Base-by-base conservation (phyloP, 2,888 invertebrate species). In the Taenaris catops region DNA sequence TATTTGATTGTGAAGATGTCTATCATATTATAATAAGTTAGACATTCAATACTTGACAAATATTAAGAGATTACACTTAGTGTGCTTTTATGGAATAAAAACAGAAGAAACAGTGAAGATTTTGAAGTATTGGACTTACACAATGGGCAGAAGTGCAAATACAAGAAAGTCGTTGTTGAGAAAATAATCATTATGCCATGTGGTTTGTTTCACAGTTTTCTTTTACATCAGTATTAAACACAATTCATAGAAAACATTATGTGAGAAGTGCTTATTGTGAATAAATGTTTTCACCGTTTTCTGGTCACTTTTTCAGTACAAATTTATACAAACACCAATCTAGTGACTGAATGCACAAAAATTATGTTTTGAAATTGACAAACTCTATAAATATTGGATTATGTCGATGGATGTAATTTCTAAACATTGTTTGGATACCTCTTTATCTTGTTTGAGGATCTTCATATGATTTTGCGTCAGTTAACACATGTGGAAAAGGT, bases 291-390 rank as follows among this genome's bases (percentile, higher is more conserved):
- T 74, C 76, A 79, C 78, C 63, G 64, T 73, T 75, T 72, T 80
- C 64, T 75, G 67, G 70, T 81, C 78, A 74, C 76, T 72, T 83
- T 49, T 83, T 81, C 80, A 81, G 81, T 81, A 72, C 55, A 63
- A 58, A 65, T 63, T 68, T 60, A 73, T 73, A 72, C 67, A 63
- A 53, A 68, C 76, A 81, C 74, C 66, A 64, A 64, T 57, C 45
- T 58, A 62, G 60, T 70, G 65, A 71, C 61, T 66, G 58, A 63
- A 59, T 67, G 64, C 72, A 69, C 70, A 67, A 37, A 56, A 52
- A 50, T 45, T 48, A 55, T 51, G 31, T 51, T 47, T 49, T 49
- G 46, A 50, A 48, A 42, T 46, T 51, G 49, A 52, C 45, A 49
- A 46, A 31, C 14, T 34, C 32, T 41, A 46, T 28, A 51, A 44